Evolutionary conservation across 53 echinoderm and acorn worm species (phyloP).

Genomic region (Patiria pectinifera): DNA sequence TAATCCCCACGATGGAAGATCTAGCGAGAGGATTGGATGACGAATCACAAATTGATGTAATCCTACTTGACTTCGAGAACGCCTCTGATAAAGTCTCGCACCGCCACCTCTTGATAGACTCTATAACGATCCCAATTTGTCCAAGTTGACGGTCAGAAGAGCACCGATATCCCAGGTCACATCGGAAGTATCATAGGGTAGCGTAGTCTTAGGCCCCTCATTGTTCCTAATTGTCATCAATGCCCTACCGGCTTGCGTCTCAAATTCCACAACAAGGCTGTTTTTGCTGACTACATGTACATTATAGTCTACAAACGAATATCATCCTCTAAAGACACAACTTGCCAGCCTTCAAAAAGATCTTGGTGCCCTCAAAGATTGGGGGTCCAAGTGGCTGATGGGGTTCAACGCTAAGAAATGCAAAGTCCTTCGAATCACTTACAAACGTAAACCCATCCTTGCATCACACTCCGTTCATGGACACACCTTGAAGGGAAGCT

Average conservation of each 20-base stretch:
- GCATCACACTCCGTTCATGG: not conserved
- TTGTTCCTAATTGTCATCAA: constrained; percentile 68
- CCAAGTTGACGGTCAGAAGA: constrained; percentile 53
- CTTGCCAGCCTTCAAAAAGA: constrained; percentile 52
- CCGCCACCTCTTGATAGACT: not conserved
- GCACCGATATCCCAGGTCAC: constrained; percentile 41
- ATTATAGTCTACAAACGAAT: constrained; percentile 60
- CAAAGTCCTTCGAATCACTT: no score
- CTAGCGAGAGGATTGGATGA: no score
- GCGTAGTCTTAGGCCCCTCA: constrained; percentile 49
- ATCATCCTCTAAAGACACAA: constrained; percentile 15
- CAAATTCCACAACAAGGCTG: constrained; percentile 39
- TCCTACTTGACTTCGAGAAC: no score
- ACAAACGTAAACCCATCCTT: no score
- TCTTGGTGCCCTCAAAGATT: constrained; percentile 55
- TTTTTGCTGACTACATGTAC: constrained; percentile 79
- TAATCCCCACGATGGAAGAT: no score
- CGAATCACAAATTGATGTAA: no score
- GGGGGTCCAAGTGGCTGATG: no score
- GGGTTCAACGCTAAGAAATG: no score
- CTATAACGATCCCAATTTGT: constrained; percentile 46
- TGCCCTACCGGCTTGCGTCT: constrained; percentile 56
- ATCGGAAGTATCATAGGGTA: constrained; percentile 70
- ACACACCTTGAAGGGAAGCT: constrained; percentile 30
- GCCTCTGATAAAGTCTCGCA: not conserved